Evolutionary conservation across 2,113 vertebrate genomes (phyloP).

Genomic region (Myxocyprinus asiaticus): DNA sequence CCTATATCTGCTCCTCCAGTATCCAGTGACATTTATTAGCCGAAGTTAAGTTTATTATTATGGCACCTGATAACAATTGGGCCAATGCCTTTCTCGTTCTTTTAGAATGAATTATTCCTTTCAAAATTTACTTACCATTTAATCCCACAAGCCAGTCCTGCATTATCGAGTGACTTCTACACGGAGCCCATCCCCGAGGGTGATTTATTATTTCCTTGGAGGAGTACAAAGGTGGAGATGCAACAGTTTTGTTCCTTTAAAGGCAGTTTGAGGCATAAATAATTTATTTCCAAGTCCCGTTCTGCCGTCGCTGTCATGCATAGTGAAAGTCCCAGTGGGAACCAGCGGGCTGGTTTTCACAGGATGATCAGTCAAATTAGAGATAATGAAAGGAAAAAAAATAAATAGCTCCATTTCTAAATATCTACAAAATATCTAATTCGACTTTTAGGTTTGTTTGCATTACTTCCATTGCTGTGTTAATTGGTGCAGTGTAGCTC

Average conservation of each 20-base stretch:
- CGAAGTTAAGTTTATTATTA: conserved; percentile 69
- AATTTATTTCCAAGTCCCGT: conserved; percentile 45
- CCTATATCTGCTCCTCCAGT: conserved; percentile 60
- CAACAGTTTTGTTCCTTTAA: conserved; percentile 35
- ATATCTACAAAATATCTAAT: conserved; percentile 30
- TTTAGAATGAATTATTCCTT: conserved; percentile 10
- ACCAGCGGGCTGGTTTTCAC: conserved; percentile 50
- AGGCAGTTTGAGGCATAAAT: conserved; percentile 35
- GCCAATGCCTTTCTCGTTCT: conserved; percentile 52
- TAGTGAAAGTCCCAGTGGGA: conserved; percentile 42
- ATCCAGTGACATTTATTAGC: conserved; percentile 30
- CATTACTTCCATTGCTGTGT: not conserved
- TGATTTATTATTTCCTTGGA: conserved; percentile 52
- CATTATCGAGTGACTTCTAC: conserved; percentile 40
- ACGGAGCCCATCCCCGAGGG: conserved; percentile 6
- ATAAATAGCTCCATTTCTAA: conserved; percentile 9
- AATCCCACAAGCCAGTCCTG: conserved; percentile 22
- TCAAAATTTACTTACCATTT: conserved; percentile 35
- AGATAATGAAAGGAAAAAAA: conserved; percentile 46
- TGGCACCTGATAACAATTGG: conserved; percentile 59
- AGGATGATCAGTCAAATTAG: conserved; percentile 52
- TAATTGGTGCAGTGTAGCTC: not conserved
- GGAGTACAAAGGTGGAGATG: conserved; percentile 36
- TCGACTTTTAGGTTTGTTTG: conserved; percentile 25
- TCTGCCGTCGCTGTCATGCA: conserved; percentile 25